A percentile compares a stretch with the other conserved stretches of the same genome.
Conservation (phyloP, 2,888 invertebrate species). For the Stomorhina lunata region DNA sequence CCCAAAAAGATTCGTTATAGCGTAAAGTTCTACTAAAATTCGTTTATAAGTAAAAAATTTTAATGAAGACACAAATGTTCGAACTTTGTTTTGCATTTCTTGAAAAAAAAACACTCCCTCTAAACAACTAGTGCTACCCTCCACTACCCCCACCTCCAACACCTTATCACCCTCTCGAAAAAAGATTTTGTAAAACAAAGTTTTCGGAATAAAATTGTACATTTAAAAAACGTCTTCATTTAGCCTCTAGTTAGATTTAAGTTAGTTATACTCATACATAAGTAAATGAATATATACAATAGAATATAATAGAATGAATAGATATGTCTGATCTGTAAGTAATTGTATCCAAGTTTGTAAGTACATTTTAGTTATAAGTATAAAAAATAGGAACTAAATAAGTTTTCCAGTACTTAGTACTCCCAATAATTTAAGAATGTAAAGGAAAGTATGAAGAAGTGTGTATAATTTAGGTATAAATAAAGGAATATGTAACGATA, state of each 20-base stretch:
- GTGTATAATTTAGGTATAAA: neutral
- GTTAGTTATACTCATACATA: conserved; percentile 21
- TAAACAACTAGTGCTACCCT: neutral
- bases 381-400: conserved; percentile 17
- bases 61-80: conserved; percentile 46
- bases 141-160: neutral
- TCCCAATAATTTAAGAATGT: conserved; percentile 37
- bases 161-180: neutral
- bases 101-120: too few relatives aligned
- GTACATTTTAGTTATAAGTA: neutral
- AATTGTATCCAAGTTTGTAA: too few relatives aligned
- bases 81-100: conserved; percentile 42
- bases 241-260: conserved; percentile 46
- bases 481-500: neutral
- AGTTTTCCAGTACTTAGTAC: conserved; percentile 60
- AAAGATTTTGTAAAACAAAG: conserved; percentile 41
- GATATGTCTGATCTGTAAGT: neutral
- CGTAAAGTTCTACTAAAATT: conserved; percentile 66
- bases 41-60: conserved; percentile 55
- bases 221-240: conserved; percentile 60
- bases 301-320: neutral
- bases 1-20: conserved; percentile 40
- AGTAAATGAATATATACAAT: conserved; percentile 40
- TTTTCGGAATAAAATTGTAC: conserved; percentile 52
- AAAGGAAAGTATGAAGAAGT: too few relatives aligned